Base-by-base conservation (phyloP, 2,113 vertebrate genomes). In the Scytalopus superciliaris region DNA sequence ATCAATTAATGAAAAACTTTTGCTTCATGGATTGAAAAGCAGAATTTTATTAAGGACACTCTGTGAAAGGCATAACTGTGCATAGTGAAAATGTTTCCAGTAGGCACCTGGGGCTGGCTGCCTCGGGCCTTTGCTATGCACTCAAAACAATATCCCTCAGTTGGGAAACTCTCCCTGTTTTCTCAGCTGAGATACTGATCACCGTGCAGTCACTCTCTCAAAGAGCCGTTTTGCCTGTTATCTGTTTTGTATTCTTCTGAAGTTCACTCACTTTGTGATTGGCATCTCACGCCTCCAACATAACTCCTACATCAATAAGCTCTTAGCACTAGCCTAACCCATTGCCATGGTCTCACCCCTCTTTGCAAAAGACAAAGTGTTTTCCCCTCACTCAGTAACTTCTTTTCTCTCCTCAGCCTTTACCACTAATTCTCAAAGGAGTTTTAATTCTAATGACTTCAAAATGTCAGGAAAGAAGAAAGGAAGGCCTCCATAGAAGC, bases 161-260 rank as follows among this genome's bases (percentile, higher is more conserved):
- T 70, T 87, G 27, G 31, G 33, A 77, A 89, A 73, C 52, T 87
- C 33, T 53, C 45, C 23, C 21, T 72, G 28, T 63, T 92, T 69
- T 91, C 37, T 87, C 68, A 75, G 11, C 66, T 70, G 67, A 90
- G 73, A 90, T 77, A 84, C 52, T 66, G 72, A 92, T 87, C 14
- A 50, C 52, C 89, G n/a, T 85, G 33, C 47, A 85, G 75, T 33
- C 7, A 3, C 14, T 24, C 21, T 79, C 84, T 59, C 84, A 62
- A 90, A 93, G 68, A 42, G 23, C 67, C 25, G 14, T 86, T 95
- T 93, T 89, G 44, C 25, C 67, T 89, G 44, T 93, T 92, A 90
- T 45, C 50, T 85, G 33, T 63, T 97, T 93, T 33, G 0, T 33
- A 93, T 91, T 74, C 70, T 55, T 85, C 67, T 89, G 90, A 92